Percentiles rank a stretch among this genome's conserved stretches.
Evolutionary conservation across 2,888 invertebrate genomes (phyloP).

Genomic region (Tinea pellionella): DNA sequence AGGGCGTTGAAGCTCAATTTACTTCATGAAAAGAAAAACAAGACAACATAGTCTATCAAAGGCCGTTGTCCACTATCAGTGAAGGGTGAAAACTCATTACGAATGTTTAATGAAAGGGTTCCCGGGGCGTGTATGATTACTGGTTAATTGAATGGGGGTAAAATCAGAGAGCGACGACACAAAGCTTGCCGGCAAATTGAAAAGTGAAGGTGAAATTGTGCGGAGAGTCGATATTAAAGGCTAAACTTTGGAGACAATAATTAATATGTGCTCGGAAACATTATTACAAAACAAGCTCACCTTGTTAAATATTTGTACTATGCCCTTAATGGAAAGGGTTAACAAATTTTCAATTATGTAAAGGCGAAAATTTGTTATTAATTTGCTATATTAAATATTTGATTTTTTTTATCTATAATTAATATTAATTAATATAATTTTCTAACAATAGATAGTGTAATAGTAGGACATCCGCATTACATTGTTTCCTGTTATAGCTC

Average conservation of each 20-base stretch:
- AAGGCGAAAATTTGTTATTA: too few relatives aligned
- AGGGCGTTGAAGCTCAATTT: slow-evolving; percentile 37
- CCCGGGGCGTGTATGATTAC: slow-evolving; percentile 64
- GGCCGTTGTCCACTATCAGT: slow-evolving; percentile 58
- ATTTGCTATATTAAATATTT: too few relatives aligned
- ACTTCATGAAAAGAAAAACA: slow-evolving; percentile 42
- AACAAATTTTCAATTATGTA: too few relatives aligned
- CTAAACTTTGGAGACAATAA: slow-evolving; percentile 5
- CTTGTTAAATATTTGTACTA: too few relatives aligned
- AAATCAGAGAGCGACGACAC: slow-evolving; percentile 54
- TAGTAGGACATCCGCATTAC: too few relatives aligned
- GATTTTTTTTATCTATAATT: too few relatives aligned
- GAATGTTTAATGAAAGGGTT: slow-evolving; percentile 62
- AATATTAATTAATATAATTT: too few relatives aligned
- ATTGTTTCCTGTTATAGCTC: too few relatives aligned
- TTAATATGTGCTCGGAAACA: slow-evolving; percentile 6
- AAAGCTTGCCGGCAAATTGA: slow-evolving; percentile 43
- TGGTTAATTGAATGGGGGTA: slow-evolving; percentile 60
- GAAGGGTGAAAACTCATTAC: slow-evolving; percentile 67
- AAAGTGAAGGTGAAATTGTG: slow-evolving; percentile 24
- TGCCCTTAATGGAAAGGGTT: too few relatives aligned
- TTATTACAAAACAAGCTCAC: too few relatives aligned
- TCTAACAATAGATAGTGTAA: too few relatives aligned
- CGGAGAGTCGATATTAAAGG: not conserved
- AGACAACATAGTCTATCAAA: slow-evolving; percentile 36